phyloP scores from a whole-genome alignment of 2,113 vertebrate genomes.

The Percina caprodes region DNA sequence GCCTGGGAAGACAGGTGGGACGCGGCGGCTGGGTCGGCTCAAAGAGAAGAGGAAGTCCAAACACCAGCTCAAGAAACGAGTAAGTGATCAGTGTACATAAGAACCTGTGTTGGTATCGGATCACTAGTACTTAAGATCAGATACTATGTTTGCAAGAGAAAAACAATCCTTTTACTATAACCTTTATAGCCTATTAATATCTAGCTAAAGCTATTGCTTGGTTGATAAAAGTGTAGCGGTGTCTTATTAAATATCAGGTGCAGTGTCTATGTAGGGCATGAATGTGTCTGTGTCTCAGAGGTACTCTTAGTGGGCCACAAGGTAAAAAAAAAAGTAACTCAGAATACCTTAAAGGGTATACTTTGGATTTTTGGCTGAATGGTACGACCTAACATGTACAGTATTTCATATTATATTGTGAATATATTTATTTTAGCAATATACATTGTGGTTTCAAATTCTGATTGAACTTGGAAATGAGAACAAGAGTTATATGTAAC shows the following conservation, averaged over 20 bases:
- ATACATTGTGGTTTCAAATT: background rate
- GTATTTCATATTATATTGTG: background rate
- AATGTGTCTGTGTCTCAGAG: constrained; percentile 55
- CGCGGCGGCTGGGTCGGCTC: constrained; percentile 88
- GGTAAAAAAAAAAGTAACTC: constrained; percentile 49
- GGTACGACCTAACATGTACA: constrained; percentile 6
- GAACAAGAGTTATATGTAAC: background rate
- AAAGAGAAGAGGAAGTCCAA: constrained; percentile 99
- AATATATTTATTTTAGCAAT: background rate
- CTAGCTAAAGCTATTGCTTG: background rate
- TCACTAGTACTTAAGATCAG: background rate
- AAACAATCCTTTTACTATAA: background rate
- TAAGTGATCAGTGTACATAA: constrained; percentile 68
- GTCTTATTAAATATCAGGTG: constrained; percentile 43
- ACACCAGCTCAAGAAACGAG: constrained; percentile 97
- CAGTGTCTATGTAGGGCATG: constrained; percentile 61
- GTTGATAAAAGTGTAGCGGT: background rate
- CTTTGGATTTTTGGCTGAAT: constrained; percentile 20
- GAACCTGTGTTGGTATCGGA: background rate
- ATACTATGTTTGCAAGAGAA: background rate
- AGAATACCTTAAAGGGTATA: constrained; percentile 30
- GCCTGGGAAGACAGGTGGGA: constrained; percentile 84
- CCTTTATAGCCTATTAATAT: background rate
- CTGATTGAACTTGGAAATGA: background rate
- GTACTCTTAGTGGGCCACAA: constrained; percentile 51